Evolutionary conservation across 2,113 vertebrate genomes (phyloP).

Genomic region (Pteronura brasiliensis): DNA sequence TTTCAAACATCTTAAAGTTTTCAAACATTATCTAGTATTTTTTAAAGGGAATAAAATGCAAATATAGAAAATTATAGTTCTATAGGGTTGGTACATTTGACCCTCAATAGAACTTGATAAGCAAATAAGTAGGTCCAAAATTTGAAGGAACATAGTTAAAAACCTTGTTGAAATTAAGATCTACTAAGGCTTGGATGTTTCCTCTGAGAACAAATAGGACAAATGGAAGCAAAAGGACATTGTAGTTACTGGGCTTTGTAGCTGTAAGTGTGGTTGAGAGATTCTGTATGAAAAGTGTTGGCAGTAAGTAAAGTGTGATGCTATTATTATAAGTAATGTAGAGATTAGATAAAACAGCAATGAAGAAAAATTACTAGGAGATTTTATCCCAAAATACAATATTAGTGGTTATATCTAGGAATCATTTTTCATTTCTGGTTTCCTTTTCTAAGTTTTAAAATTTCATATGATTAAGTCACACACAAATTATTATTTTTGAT

Average conservation of each 20-base stretch:
- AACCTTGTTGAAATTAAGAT: not conserved
- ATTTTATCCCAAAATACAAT: not conserved
- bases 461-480: not conserved
- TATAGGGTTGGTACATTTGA: not conserved
- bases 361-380: not conserved
- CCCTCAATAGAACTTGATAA: not conserved
- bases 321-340: not conserved
- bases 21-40: not conserved
- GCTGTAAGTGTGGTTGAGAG: not conserved
- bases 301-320: not conserved
- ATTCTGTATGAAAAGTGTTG: not conserved
- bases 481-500: not conserved
- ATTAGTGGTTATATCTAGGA: not conserved
- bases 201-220: not conserved
- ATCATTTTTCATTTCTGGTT: not conserved
- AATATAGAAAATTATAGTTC: conserved; percentile 8
- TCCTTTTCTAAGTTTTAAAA: not conserved
- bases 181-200: not conserved
- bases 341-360: not conserved
- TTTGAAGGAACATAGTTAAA: not conserved
- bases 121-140: conserved; percentile 19
- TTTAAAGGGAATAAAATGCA: conserved; percentile 9
- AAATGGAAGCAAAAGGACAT: not conserved
- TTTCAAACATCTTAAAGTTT: not conserved
- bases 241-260: not conserved